These are phyloP conservation scores for Meta bourneti DNA, from an alignment of 2,888 invertebrate genomes.

Conservation along the genomic window DNA sequence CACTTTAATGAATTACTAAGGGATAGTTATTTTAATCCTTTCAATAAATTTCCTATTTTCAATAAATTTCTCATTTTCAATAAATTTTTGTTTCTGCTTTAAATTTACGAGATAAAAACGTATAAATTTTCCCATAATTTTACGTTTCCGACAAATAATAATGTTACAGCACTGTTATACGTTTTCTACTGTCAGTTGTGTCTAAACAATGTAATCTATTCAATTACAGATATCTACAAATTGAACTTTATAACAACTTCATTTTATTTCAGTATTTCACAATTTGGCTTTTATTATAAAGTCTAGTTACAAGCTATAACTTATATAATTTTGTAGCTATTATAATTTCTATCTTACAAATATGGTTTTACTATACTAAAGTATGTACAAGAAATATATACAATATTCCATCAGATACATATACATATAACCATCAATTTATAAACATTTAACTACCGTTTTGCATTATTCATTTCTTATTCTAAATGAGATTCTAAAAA, in stretches of 20 bases:
- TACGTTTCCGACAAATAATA: not conserved
- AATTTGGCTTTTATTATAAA: slow-evolving; percentile 56
- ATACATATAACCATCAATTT: slow-evolving; percentile 69
- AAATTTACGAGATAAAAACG: no score
- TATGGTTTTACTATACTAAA: slow-evolving; percentile 69
- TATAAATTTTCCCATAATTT: not conserved
- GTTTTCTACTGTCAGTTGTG: slow-evolving; percentile 36
- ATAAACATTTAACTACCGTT: slow-evolving; percentile 69
- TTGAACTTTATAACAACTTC: slow-evolving; percentile 57
- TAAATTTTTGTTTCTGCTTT: no score
- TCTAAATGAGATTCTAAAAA: slow-evolving; percentile 55
- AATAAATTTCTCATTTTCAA: no score
- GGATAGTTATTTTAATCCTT: no score
- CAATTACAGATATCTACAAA: slow-evolving; percentile 70
- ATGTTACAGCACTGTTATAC: slow-evolving; percentile 4
- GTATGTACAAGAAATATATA: slow-evolving; percentile 75
- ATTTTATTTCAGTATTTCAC: slow-evolving; percentile 62
- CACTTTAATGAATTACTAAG: no score
- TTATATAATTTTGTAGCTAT: slow-evolving; percentile 52
- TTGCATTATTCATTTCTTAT: slow-evolving; percentile 49
- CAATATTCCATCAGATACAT: slow-evolving; percentile 74
- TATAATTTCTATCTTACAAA: slow-evolving; percentile 68
- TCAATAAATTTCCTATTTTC: no score
- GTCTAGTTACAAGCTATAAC: slow-evolving; percentile 63
- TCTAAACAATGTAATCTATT: slow-evolving; percentile 63